phyloP scores from a whole-genome alignment of 1,140 invertebrate species.

The Drosophila dunni region DNA sequence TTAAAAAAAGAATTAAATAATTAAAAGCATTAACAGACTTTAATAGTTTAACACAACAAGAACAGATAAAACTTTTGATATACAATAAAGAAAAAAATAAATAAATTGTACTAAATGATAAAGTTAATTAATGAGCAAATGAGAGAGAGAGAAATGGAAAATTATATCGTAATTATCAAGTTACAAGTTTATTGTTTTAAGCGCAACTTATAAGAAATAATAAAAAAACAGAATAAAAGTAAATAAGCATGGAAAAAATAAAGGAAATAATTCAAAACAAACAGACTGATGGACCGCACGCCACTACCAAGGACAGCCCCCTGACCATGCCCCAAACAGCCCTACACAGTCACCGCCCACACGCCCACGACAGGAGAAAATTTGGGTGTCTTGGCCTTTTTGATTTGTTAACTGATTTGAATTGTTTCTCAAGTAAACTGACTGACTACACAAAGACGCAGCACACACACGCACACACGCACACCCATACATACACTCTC shows the following conservation, averaged over 20 bases:
- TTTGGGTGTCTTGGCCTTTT: not conserved
- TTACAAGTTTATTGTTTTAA: constrained; percentile 60
- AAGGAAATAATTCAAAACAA: constrained; percentile 48
- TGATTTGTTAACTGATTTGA: constrained; percentile 34
- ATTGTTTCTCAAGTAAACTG: constrained; percentile 48
- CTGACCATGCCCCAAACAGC: not conserved
- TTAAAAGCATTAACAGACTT: constrained; percentile 53
- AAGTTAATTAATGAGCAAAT: constrained; percentile 17
- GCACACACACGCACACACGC: constrained; percentile 52
- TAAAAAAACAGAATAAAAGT: too few relatives aligned
- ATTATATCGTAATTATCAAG: constrained; percentile 54
- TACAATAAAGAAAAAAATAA: constrained; percentile 41
- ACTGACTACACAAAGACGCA: constrained; percentile 77
- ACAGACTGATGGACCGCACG: constrained; percentile 77
- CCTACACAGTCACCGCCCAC: not conserved
- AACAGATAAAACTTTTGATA: constrained; percentile 40
- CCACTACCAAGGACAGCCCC: constrained; percentile 55
- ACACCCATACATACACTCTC: constrained; percentile 34
- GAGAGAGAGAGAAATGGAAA: constrained; percentile 10
- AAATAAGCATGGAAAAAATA: constrained; percentile 47
- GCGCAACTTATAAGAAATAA: constrained; percentile 47
- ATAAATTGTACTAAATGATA: constrained; percentile 43
- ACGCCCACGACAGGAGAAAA: constrained; percentile 10
- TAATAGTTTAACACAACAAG: constrained; percentile 41
- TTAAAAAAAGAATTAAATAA: constrained; percentile 17